These are phyloP conservation scores for Orthosia cruda DNA, from an alignment of 2,888 invertebrate species.

Conservation along the genomic window DNA sequence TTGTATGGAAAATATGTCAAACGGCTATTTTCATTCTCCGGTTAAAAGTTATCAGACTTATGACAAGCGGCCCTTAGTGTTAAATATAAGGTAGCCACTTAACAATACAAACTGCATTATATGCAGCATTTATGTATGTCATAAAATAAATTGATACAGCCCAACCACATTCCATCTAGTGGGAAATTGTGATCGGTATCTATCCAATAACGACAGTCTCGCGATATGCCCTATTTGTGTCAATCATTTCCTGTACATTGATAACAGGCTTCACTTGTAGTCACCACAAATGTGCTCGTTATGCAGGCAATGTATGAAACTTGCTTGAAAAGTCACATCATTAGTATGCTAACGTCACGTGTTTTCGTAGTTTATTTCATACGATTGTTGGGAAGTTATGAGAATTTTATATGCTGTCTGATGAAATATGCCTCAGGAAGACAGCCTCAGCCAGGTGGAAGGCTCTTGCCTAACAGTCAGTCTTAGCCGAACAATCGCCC, in stretches of 20 bases:
- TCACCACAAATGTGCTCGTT: conserved; percentile 39
- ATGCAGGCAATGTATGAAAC: conserved; percentile 32
- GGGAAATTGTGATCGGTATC: conserved; percentile 48
- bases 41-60: too few relatives aligned
- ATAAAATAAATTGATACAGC: conserved; percentile 17
- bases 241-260: conserved; percentile 52
- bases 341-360: neutral
- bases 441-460: too few relatives aligned
- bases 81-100: too few relatives aligned
- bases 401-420: too few relatives aligned
- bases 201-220: conserved; percentile 45
- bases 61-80: too few relatives aligned
- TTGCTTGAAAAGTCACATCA: conserved; percentile 18
- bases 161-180: conserved; percentile 15
- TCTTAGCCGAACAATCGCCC: too few relatives aligned
- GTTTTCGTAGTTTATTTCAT: neutral
- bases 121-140: neutral
- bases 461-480: too few relatives aligned
- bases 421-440: too few relatives aligned
- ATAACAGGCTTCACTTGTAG: conserved; percentile 42
- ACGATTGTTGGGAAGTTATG: too few relatives aligned
- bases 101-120: too few relatives aligned
- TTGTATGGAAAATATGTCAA: too few relatives aligned
- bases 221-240: conserved; percentile 62
- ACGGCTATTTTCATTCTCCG: too few relatives aligned